Conservation (phyloP, 1,140 invertebrate species). For the Ceratosolen solmsi region DNA sequence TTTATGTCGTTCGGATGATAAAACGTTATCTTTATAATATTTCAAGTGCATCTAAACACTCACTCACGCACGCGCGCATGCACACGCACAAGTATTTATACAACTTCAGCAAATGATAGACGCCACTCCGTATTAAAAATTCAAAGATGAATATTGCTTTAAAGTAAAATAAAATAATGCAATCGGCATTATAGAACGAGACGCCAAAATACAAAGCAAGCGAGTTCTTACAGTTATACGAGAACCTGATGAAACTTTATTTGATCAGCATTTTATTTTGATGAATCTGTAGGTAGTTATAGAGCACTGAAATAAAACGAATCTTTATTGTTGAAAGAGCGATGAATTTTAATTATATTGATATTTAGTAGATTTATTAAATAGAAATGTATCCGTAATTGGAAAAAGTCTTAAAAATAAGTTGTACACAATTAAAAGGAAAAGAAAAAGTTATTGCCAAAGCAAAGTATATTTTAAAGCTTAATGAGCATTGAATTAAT, state of each 20-base stretch:
- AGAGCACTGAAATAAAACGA: not conserved
- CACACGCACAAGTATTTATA: not conserved
- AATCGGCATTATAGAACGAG: not conserved
- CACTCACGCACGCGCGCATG: too few relatives aligned
- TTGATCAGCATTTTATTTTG: slow-evolving; percentile 20
- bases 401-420: too few relatives aligned
- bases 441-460: too few relatives aligned
- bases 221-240: slow-evolving; percentile 6
- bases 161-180: not conserved
- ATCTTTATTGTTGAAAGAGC: not conserved
- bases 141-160: not conserved
- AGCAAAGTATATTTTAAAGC: too few relatives aligned
- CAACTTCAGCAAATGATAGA: not conserved
- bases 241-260: not conserved
- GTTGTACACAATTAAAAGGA: too few relatives aligned
- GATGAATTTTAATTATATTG: too few relatives aligned
- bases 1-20: too few relatives aligned
- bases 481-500: too few relatives aligned
- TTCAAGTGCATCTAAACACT: not conserved
- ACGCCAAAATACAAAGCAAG: not conserved
- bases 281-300: not conserved
- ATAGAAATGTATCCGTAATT: too few relatives aligned
- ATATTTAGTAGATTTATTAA: too few relatives aligned
- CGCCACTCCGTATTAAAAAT: not conserved
- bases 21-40: not conserved